Evolutionary conservation across 2,797 vertebrate species (phyloP).

Genomic region (Gymnodraco acuticeps): DNA sequence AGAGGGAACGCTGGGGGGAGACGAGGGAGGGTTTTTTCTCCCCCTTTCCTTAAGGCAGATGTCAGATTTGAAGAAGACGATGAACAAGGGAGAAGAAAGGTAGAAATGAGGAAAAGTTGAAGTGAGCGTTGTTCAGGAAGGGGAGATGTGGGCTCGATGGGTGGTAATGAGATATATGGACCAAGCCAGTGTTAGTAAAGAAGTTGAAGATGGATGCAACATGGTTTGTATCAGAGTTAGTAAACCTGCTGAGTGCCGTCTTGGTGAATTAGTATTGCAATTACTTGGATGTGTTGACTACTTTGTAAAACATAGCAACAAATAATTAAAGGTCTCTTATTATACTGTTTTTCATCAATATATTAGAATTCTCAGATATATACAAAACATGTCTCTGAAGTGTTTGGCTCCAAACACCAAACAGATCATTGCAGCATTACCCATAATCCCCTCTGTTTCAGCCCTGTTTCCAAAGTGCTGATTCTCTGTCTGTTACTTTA

Average conservation of each 20-base stretch:
- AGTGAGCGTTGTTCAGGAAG: slow-evolving; percentile 39
- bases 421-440: too few species aligned
- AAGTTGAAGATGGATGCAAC: slow-evolving; percentile 30
- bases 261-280: not conserved
- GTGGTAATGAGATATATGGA: slow-evolving; percentile 43
- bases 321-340: not conserved
- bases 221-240: slow-evolving; percentile 8
- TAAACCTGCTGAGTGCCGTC: not conserved
- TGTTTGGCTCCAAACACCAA: too few species aligned
- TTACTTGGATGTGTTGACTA: not conserved
- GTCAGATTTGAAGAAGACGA: slow-evolving; percentile 65
- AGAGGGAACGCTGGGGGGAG: slow-evolving; percentile 45
- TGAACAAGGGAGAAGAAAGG: slow-evolving; percentile 32
- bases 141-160: slow-evolving; percentile 36
- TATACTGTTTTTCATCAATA: too few species aligned
- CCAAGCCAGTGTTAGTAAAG: slow-evolving; percentile 24
- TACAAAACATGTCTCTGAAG: too few species aligned
- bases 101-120: slow-evolving; percentile 37
- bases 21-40: slow-evolving; percentile 20
- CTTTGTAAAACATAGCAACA: not conserved
- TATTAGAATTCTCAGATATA: too few species aligned
- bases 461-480: too few species aligned
- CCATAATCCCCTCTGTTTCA: too few species aligned
- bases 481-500: too few species aligned
- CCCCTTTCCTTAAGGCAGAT: slow-evolving; percentile 49